Conservation (phyloP, 2,888 invertebrate species). For the Amphimallon solstitiale region DNA sequence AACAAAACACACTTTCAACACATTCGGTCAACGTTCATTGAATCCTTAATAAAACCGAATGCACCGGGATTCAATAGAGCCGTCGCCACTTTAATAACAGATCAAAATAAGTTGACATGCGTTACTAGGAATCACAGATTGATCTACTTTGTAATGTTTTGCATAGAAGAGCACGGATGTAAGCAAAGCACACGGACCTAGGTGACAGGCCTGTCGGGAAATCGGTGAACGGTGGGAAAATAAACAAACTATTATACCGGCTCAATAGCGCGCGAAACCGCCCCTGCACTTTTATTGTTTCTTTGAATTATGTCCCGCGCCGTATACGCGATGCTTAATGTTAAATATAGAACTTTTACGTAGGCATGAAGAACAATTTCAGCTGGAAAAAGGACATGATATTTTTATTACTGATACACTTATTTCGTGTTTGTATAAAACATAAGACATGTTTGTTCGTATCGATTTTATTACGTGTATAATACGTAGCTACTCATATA, state of each 20-base stretch:
- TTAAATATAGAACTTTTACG: conserved; percentile 29
- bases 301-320: conserved; percentile 34
- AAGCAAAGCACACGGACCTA: conserved; percentile 55
- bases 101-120: conserved; percentile 56
- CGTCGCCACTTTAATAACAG: conserved; percentile 40
- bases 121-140: conserved; percentile 61
- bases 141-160: conserved; percentile 64
- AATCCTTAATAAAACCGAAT: conserved; percentile 22
- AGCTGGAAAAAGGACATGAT: neutral
- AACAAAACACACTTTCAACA: conserved; percentile 58
- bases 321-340: neutral
- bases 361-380: neutral
- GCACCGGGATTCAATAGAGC: conserved; percentile 27
- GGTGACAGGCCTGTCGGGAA: conserved; percentile 62
- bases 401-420: neutral
- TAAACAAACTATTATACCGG: conserved; percentile 64
- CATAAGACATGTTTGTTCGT: conserved; percentile 1
- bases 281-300: conserved; percentile 52
- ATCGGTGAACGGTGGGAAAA: conserved; percentile 62
- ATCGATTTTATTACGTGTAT: conserved; percentile 4
- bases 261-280: conserved; percentile 59
- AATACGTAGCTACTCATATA: neutral
- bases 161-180: conserved; percentile 62
- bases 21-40: conserved; percentile 33
- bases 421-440: neutral